These are phyloP conservation scores for Gryon sp. DNA, from an alignment of 1,140 invertebrate genomes.

Conservation along the genomic window DNA sequence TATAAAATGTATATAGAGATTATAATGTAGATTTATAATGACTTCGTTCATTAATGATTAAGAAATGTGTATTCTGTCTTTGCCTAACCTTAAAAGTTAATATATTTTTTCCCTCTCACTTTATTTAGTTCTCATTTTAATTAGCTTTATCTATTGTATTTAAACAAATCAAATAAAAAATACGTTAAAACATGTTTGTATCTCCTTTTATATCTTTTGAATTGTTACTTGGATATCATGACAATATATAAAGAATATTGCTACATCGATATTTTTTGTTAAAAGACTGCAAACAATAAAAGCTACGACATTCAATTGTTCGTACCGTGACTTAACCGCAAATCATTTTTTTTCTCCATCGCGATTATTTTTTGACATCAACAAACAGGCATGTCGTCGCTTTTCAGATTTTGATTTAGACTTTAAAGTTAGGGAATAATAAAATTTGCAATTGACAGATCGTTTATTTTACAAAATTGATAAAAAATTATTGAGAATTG, in stretches of 20 bases:
- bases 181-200: too few species aligned
- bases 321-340: not conserved
- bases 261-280: too few species aligned
- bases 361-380: not conserved
- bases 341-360: constrained; percentile 10
- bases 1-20: not conserved
- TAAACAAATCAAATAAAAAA: too few species aligned
- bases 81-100: not conserved
- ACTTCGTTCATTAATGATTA: constrained; percentile 4
- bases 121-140: too few species aligned
- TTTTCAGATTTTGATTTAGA: constrained; percentile 17
- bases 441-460: constrained; percentile 31
- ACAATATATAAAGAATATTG: too few species aligned
- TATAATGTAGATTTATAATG: not conserved
- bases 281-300: too few species aligned
- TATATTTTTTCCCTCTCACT: too few species aligned
- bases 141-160: too few species aligned
- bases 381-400: constrained; percentile 6
- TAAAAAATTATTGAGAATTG: too few species aligned
- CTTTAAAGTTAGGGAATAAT: constrained; percentile 11
- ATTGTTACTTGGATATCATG: too few species aligned
- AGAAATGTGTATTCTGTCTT: not conserved
- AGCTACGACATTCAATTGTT: too few species aligned
- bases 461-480: constrained; percentile 26
- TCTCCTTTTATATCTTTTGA: too few species aligned